Percentiles rank a stretch among this genome's conserved stretches.
Conservation (phyloP, 1,140 invertebrate genomes). For the Saccostrea echinata region DNA sequence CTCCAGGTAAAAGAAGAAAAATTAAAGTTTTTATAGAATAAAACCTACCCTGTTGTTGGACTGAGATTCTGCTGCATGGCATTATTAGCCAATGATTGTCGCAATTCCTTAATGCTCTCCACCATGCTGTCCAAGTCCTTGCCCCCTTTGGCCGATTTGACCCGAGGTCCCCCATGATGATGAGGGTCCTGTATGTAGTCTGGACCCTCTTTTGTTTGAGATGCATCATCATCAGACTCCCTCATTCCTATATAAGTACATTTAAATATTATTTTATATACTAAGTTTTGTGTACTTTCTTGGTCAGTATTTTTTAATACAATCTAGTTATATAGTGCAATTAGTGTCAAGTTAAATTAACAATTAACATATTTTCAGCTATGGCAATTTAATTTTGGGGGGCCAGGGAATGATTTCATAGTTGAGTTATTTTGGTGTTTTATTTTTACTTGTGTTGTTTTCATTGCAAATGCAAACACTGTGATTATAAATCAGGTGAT, state of each 20-base stretch:
- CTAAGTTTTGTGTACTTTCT: not conserved
- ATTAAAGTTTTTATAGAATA: not conserved
- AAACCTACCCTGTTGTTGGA: conserved; percentile 69
- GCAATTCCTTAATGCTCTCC: conserved; percentile 70
- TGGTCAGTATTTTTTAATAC: not conserved
- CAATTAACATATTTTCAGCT: too few species aligned
- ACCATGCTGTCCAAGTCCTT: conserved; percentile 69
- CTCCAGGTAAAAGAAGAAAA: too few species aligned
- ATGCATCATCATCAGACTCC: conserved; percentile 59
- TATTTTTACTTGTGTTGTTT: too few species aligned
- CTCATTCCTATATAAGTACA: conserved; percentile 64
- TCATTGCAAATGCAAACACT: too few species aligned
- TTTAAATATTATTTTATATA: not conserved
- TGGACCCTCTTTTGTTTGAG: conserved; percentile 48
- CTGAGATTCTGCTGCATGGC: conserved; percentile 66
- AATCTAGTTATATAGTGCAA: too few species aligned
- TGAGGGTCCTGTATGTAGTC: conserved; percentile 64
- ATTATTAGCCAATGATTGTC: conserved; percentile 66
- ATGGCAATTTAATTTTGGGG: too few species aligned
- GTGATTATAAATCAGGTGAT: too few species aligned
- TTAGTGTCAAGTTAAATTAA: too few species aligned
- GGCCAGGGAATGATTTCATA: too few species aligned
- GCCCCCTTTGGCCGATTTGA: conserved; percentile 64
- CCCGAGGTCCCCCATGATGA: conserved; percentile 54
- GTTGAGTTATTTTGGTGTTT: too few species aligned